Conservation (phyloP, 2,797 vertebrate genomes). For the Sciurus vulgaris region DNA sequence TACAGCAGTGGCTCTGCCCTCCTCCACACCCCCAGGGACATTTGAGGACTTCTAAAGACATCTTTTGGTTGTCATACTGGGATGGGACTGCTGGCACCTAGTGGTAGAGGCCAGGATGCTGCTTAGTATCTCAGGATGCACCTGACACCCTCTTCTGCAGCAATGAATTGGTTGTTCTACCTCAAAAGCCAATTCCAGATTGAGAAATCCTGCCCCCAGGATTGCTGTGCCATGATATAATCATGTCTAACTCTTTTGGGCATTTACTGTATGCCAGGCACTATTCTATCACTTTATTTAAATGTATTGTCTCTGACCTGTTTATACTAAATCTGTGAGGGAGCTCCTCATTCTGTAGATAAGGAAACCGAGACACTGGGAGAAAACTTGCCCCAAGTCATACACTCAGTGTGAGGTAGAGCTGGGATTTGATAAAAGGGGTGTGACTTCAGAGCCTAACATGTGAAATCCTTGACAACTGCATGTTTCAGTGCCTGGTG, state of each 20-base stretch:
- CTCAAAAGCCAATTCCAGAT: not conserved
- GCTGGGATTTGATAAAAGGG: not conserved
- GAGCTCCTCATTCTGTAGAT: not conserved
- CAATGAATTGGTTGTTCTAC: not conserved
- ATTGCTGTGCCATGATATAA: not conserved
- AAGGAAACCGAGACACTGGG: not conserved
- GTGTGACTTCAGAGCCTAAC: not conserved
- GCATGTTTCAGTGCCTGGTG: not conserved
- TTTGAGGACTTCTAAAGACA: not conserved
- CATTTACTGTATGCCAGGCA: not conserved
- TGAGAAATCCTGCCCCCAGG: not conserved
- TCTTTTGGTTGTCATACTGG: not conserved
- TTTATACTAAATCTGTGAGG: not conserved
- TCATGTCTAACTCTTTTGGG: not conserved
- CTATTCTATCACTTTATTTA: not conserved
- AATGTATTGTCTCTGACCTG: not conserved
- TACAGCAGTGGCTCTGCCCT: not conserved
- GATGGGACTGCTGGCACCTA: not conserved
- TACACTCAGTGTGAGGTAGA: not conserved
- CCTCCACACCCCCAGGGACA: not conserved
- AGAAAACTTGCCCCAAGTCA: not conserved
- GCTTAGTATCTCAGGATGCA: not conserved
- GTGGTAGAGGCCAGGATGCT: not conserved
- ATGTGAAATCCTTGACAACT: not conserved
- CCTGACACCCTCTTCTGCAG: too few species aligned